Percentiles rank a stretch among this genome's conserved stretches.
These are phyloP conservation scores for Ceraclea dissimilis DNA, from an alignment of 2,888 invertebrate genomes.

Conservation along the genomic window DNA sequence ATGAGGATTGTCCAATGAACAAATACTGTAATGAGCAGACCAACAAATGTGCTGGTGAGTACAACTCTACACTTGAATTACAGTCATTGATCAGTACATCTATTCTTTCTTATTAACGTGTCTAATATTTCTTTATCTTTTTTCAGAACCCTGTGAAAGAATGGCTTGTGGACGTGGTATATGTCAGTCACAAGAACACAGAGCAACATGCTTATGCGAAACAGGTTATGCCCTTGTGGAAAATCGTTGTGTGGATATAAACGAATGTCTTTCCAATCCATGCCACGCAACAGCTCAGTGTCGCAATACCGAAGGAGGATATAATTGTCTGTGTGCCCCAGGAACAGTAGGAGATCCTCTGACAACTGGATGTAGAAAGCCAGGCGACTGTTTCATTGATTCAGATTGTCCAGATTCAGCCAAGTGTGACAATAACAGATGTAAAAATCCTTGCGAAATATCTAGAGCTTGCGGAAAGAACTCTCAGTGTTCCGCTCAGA, in stretches of 20 bases:
- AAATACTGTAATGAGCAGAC: constrained; percentile 67
- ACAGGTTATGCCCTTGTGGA: constrained; percentile 62
- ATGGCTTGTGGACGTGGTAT: constrained; percentile 73
- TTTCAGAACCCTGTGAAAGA: constrained; percentile 70
- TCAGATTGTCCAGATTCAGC: constrained; percentile 72
- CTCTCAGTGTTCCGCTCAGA: constrained; percentile 63
- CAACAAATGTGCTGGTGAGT: constrained; percentile 72
- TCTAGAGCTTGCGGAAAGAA: constrained; percentile 62
- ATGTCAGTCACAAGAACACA: constrained; percentile 67
- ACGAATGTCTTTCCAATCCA: constrained; percentile 72
- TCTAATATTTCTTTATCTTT: constrained; percentile 18
- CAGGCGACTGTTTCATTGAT: constrained; percentile 75
- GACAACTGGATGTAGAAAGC: constrained; percentile 66
- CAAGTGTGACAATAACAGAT: constrained; percentile 65
- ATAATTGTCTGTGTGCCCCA: constrained; percentile 66
- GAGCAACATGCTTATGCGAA: constrained; percentile 65
- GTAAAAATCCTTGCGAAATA: constrained; percentile 69
- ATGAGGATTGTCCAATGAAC: constrained; percentile 66
- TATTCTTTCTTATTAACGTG: constrained; percentile 7
- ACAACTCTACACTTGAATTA: too few relatives aligned
- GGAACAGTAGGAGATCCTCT: constrained; percentile 73
- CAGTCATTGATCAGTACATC: constrained; percentile 9
- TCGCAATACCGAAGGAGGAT: constrained; percentile 71
- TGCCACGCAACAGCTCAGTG: constrained; percentile 75
- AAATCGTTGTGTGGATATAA: constrained; percentile 67